phyloP scores from a whole-genome alignment of 1,140 invertebrate genomes.

The Cydia amplana region DNA sequence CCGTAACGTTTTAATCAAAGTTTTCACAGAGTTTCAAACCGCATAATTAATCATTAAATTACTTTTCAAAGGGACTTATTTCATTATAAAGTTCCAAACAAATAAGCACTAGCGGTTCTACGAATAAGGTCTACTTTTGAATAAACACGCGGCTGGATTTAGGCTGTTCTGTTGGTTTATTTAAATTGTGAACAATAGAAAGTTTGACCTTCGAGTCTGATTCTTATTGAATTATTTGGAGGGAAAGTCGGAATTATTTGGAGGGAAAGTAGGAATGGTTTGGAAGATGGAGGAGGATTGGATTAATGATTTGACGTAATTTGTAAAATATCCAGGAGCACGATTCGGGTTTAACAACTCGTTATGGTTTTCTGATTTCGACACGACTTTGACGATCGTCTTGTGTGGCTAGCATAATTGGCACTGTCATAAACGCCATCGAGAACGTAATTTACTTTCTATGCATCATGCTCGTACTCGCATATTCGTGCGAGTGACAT shows the following conservation, averaged over 20 bases:
- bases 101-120: neutral
- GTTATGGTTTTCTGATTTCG: too few relatives aligned
- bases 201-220: slow-evolving; percentile 26
- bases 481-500: too few relatives aligned
- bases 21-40: slow-evolving; percentile 22
- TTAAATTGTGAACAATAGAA: slow-evolving; percentile 31
- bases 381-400: too few relatives aligned
- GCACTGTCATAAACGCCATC: too few relatives aligned
- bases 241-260: slow-evolving; percentile 12
- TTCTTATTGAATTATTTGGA: slow-evolving; percentile 26
- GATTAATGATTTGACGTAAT: slow-evolving; percentile 1
- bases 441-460: too few relatives aligned
- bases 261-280: neutral
- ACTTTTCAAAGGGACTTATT: neutral
- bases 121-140: neutral
- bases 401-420: too few relatives aligned
- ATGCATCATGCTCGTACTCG: too few relatives aligned
- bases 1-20: slow-evolving; percentile 27
- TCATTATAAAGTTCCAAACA: neutral
- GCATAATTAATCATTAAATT: slow-evolving; percentile 29
- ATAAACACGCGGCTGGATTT: neutral
- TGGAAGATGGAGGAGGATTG: neutral
- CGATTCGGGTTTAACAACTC: too few relatives aligned
- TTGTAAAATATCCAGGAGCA: neutral
- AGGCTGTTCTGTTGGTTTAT: slow-evolving; percentile 3